Evolutionary conservation across 1,140 invertebrate species (phyloP).

Genomic region (Listronotus oregonensis): DNA sequence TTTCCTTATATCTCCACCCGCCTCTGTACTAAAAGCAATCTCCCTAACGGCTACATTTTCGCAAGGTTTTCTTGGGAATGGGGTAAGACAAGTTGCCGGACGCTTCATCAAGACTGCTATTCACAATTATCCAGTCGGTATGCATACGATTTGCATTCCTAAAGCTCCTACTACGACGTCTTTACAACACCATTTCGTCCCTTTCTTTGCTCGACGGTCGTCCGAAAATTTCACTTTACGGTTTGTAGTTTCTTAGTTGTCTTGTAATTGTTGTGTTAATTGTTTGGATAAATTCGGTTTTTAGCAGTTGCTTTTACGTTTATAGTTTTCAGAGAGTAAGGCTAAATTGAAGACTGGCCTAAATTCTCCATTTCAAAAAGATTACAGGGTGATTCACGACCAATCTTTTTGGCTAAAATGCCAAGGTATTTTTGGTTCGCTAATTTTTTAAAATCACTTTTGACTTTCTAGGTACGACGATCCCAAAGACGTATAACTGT

Average conservation of each 20-base stretch:
- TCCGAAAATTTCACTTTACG: constrained; percentile 24
- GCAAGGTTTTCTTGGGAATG: constrained; percentile 14
- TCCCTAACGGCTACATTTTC: constrained; percentile 7
- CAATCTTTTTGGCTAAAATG: no score
- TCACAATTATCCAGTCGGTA: constrained; percentile 50
- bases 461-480: no score
- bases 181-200: constrained; percentile 31
- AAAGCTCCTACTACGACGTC: constrained; percentile 12
- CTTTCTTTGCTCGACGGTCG: constrained; percentile 23
- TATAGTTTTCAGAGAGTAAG: no score
- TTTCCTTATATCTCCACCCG: not conserved
- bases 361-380: no score
- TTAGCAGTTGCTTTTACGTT: constrained; percentile 1
- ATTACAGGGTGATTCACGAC: no score
- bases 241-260: constrained; percentile 5
- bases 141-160: constrained; percentile 52
- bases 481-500: no score
- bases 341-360: no score
- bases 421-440: no score
- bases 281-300: constrained; percentile 20
- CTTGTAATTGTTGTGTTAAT: constrained; percentile 30
- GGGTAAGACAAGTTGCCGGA: constrained; percentile 44
- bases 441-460: no score
- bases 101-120: constrained; percentile 52
- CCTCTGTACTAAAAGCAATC: no score